Evolutionary conservation across 2,888 invertebrate species (phyloP), one percentile per base, ranked within the genome.

Genomic region (Herminia tarsipennalis): DNA sequence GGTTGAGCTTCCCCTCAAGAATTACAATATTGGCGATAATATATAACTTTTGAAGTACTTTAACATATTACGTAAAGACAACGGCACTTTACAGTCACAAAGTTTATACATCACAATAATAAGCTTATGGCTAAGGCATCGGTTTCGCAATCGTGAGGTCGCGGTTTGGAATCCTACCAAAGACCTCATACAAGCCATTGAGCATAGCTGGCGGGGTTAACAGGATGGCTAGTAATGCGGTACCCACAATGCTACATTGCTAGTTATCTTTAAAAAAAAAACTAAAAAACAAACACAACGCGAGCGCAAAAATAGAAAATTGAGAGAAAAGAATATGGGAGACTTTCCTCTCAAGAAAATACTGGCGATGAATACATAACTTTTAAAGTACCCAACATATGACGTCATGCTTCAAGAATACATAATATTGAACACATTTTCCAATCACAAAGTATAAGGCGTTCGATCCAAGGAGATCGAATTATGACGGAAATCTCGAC

Each of bases 401-500:
- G 22, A 14, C 20, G 5, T 13, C 24, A 12, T 24, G 13, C 24
- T 14, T 18, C 10, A 38, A 37, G 40, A 40, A 50, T 22, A 38
- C 20, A 25, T 18, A 39, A 40, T 37, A 36, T 24, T 30, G 22
- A 33, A 48, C 37, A 56, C 38, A 50, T 49, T 44, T 59, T 10
- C 44, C 46, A 51, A 56, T 60, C 63, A 61, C 40, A 54, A 56
- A 53, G 47, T 58, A 62, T 61, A 57, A 62, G 55, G 53, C 57
- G 59, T 65, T 62, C 59, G 61, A 65, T 58, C 44, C 33, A 51
- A 54, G 56, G 45, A 62, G 65, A 76, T 75, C 70, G 62, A 76
- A 77, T 80, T 78, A 79, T 73, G 71, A 76, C 66, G 61, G 66
- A 71, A 78, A 75, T 76, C 70, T 70, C 67, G 57, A 63, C 62